phyloP scores from a whole-genome alignment of 2,797 vertebrate genomes.

The Pangasius larnaudii region DNA sequence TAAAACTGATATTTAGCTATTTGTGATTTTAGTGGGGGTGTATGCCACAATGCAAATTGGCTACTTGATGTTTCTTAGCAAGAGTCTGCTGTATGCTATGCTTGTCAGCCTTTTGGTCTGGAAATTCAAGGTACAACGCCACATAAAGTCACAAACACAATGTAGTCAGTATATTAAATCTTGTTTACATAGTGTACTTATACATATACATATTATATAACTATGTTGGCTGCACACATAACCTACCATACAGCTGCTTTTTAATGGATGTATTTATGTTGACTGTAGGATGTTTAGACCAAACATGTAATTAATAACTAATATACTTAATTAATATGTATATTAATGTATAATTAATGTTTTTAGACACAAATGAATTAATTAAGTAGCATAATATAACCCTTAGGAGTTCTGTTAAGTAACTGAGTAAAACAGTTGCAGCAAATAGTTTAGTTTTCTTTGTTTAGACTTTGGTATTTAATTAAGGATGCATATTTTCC shows the following conservation, averaged over 20 bases:
- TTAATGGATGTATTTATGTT: neutral
- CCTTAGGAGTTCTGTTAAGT: neutral
- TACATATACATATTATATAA: neutral
- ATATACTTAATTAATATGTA: neutral
- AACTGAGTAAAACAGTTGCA: neutral
- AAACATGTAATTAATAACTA: neutral
- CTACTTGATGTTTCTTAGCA: conserved; percentile 51
- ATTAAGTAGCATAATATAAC: neutral
- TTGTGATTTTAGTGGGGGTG: conserved; percentile 29
- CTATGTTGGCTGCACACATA: neutral
- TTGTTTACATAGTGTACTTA: neutral
- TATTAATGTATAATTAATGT: neutral
- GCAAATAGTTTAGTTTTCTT: neutral
- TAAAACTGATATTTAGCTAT: neutral
- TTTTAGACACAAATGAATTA: neutral
- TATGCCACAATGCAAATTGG: conserved; percentile 29
- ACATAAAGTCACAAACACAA: neutral
- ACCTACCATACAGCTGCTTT: too few species aligned
- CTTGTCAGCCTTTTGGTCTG: conserved; percentile 45
- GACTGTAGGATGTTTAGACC: neutral
- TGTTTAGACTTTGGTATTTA: neutral
- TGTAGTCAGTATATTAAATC: neutral
- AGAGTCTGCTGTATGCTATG: conserved; percentile 54
- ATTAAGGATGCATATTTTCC: neutral
- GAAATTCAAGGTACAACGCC: conserved; percentile 49